phyloP scores from a whole-genome alignment of 1,140 invertebrate genomes.

The Drosophila tristis region DNA sequence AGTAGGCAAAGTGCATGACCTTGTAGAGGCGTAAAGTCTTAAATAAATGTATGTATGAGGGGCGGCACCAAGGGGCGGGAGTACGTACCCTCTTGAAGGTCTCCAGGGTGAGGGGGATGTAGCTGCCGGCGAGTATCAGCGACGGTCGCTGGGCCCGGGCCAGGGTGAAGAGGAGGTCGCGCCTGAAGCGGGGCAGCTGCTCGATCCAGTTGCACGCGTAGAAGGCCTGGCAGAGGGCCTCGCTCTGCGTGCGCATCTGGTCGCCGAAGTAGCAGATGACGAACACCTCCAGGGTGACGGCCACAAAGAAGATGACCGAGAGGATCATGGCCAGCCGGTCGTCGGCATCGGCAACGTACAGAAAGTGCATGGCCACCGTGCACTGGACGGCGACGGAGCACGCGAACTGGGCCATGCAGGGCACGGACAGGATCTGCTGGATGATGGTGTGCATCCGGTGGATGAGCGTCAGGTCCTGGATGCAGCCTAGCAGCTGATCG shows the following conservation, averaged over 20 bases:
- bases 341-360: constrained; percentile 60
- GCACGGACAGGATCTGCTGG: constrained; percentile 60
- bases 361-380: constrained; percentile 69
- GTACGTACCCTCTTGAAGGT: constrained; percentile 59
- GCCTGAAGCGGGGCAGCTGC: constrained; percentile 54
- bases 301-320: constrained; percentile 69
- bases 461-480: constrained; percentile 58
- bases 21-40: background rate
- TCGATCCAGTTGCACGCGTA: constrained; percentile 74
- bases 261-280: constrained; percentile 75
- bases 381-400: constrained; percentile 72
- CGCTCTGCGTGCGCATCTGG: constrained; percentile 58
- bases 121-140: constrained; percentile 59
- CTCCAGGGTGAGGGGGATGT: constrained; percentile 64
- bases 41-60: background rate
- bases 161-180: constrained; percentile 55
- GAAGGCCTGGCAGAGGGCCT: constrained; percentile 64
- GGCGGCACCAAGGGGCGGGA: background rate
- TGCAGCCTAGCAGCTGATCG: constrained; percentile 49
- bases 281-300: constrained; percentile 73
- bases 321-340: constrained; percentile 62
- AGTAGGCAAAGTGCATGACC: constrained; percentile 64
- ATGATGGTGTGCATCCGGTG: constrained; percentile 55
- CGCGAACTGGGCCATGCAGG: constrained; percentile 69
- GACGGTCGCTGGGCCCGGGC: constrained; percentile 49